A percentile compares a stretch with the other conserved stretches of the same genome.
phyloP scores from a whole-genome alignment of 2,888 invertebrate species.

The Hypolimnas misippus region DNA sequence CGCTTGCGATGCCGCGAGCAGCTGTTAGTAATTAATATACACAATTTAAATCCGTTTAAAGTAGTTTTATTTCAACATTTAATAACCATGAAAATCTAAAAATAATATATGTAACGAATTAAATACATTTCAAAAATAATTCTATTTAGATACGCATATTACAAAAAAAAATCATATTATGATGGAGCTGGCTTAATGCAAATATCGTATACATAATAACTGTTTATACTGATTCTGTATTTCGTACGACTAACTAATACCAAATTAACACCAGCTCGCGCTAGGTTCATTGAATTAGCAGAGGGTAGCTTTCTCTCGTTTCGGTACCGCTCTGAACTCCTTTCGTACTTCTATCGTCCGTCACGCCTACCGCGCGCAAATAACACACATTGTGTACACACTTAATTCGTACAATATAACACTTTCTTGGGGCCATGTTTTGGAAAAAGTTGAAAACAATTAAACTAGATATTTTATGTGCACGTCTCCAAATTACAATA shows the following conservation, averaged over 20 bases:
- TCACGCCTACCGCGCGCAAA: slow-evolving; percentile 48
- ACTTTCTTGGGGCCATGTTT: slow-evolving; percentile 43
- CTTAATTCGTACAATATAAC: slow-evolving; percentile 48
- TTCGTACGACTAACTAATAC: not conserved
- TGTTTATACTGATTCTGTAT: not conserved
- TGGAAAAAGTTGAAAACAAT: slow-evolving; percentile 7
- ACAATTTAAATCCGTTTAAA: too few species aligned
- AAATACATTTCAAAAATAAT: too few species aligned
- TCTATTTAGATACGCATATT: too few species aligned
- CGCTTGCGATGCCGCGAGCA: too few species aligned
- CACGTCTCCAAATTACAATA: not conserved
- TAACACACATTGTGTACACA: slow-evolving; percentile 45
- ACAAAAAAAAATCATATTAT: too few species aligned
- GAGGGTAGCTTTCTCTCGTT: slow-evolving; percentile 75
- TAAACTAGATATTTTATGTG: not conserved
- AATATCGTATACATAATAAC: too few species aligned
- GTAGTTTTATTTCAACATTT: too few species aligned
- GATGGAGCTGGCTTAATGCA: not conserved
- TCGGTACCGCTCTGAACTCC: slow-evolving; percentile 58
- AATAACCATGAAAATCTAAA: too few species aligned
- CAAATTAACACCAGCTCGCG: slow-evolving; percentile 3
- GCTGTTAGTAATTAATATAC: too few species aligned
- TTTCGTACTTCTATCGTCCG: slow-evolving; percentile 54
- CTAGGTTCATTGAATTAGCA: slow-evolving; percentile 40
- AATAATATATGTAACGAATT: too few species aligned